Evolutionary conservation across 2,797 vertebrate genomes (phyloP), one percentile per base, ranked within the genome.

Genomic region (Anabacerthia variegaticeps): DNA sequence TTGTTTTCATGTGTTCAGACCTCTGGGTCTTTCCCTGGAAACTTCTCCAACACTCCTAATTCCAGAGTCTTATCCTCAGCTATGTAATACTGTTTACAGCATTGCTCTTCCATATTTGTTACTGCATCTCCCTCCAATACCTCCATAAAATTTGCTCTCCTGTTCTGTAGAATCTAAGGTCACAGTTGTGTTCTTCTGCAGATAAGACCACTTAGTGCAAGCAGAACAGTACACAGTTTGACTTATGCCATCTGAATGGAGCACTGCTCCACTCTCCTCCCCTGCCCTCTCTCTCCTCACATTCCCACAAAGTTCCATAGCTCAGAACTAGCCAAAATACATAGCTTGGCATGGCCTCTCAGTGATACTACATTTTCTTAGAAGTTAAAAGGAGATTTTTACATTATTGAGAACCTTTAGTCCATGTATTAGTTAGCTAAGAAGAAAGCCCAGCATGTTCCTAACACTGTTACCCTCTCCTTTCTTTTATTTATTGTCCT

Each of bases 231-330:
- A 32, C 61, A 32, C 28, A 22, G 9, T 55, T 58, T 44, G 43
- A 22, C 44, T 48, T 28, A 30, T 0, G 1, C 27, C 36, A 65
- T 24, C 43, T 18, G 49, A 49, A 78, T 0, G 5, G 32, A 36
- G 32, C 27, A 43, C 37, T 7, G 23, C n/a, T 58, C 37, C 9
- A 3, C 21, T 24, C 41, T 65, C 28, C n/a, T 68, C 32, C 26
- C 26, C 51, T 43, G 19, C 22, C 23, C 43, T 28, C 27, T 52
- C 36, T 10, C 10, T 14, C 27, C 48, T 79, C 24, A 32, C 4
- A 4, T 27, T 26, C 44, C 49, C 9, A 0, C 2, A 7, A 66
- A 46, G 16, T 9, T 87, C n/a, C 14, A 4, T 7, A 81, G 46
- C 62, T 46, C 48, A 51, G 27, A 91, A 58, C 10, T 19, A 75